Base-by-base conservation (phyloP, 2,113 vertebrate genomes). In the Scomber colias region DNA sequence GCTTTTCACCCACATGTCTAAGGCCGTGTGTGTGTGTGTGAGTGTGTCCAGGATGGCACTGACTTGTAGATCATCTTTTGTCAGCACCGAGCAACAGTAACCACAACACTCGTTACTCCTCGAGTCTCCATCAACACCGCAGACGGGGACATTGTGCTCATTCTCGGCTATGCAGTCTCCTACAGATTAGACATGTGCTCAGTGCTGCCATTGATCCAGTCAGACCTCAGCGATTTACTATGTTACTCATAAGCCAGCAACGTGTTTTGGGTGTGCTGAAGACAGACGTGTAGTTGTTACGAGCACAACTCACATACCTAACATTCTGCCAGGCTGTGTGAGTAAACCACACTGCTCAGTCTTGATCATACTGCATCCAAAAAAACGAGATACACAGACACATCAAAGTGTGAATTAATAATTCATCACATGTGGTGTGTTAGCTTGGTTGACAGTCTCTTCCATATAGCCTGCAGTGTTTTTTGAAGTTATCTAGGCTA, bases 31-130 rank as follows among this genome's bases (percentile, higher is more conserved):
- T 27, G 24, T 27, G 51, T 17, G 45, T 45, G 16, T 44, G 51
- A 21, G 21, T 44, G 51, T 17, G 45, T 54, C 51, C 71, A 72
- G 51, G n/a, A 62, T 85, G 50, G 69, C 62, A 57, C 48, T 57
- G 66, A 49, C 69, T n/a, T 61, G 59, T 27, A 75, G 75, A 81
- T 86, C 35, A 83, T 77, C 51, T 81, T 82, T 74, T 83, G 75
- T 81, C 60, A 59, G 61, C 1, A 21, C 87, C 53, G 44, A 64
- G 86, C 79, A 89, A 91, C 90, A 62, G 90, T 90, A 84, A 90
- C 87, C 90, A 92, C 84, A 93, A 91, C 90, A 91, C 79, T 70
- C 53, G 31, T 54, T 71, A 17, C 61, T 35, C 44, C 70, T 85
- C 24, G 24, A 27, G 24, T 27, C 24, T 3, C 24, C 59, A 49